phyloP scores from a whole-genome alignment of 30 jellyfish, hydroid and myxozoan species.

The Chrysaora quinquecirrha region DNA sequence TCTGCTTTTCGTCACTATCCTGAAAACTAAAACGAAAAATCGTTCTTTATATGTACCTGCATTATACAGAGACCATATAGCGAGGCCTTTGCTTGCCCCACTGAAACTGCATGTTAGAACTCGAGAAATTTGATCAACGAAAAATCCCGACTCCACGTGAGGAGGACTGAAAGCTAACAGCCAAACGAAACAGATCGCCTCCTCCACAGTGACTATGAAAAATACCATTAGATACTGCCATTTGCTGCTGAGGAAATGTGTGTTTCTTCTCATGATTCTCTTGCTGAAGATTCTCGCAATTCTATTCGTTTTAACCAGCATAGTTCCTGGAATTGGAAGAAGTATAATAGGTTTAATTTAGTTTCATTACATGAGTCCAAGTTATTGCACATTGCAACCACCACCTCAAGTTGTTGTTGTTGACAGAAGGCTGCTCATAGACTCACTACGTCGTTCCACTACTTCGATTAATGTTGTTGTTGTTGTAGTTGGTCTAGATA shows the following conservation, averaged over 20 bases:
- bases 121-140: constrained; percentile 2
- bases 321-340: no score
- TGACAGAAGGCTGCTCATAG: no score
- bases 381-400: no score
- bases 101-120: constrained; percentile 31
- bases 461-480: no score
- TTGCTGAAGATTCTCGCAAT: constrained; percentile 76
- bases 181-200: constrained; percentile 71
- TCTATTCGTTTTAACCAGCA: constrained; percentile 80
- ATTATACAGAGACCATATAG: constrained; percentile 81
- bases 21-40: no score
- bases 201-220: constrained; percentile 50
- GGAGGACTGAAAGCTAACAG: constrained; percentile 63
- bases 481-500: no score
- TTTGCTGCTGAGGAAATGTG: constrained; percentile 40
- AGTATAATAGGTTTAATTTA: no score
- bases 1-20: no score
- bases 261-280: constrained; percentile 17
- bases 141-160: neutral
- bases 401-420: no score
- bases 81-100: constrained; percentile 53
- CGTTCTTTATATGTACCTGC: constrained; percentile 63
- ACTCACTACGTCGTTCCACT: no score
- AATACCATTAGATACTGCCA: constrained; percentile 62
- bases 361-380: no score